Percentiles rank a stretch among this genome's conserved stretches.
phyloP scores from a whole-genome alignment of 2,113 vertebrate species.

The Hiodon tergisus region DNA sequence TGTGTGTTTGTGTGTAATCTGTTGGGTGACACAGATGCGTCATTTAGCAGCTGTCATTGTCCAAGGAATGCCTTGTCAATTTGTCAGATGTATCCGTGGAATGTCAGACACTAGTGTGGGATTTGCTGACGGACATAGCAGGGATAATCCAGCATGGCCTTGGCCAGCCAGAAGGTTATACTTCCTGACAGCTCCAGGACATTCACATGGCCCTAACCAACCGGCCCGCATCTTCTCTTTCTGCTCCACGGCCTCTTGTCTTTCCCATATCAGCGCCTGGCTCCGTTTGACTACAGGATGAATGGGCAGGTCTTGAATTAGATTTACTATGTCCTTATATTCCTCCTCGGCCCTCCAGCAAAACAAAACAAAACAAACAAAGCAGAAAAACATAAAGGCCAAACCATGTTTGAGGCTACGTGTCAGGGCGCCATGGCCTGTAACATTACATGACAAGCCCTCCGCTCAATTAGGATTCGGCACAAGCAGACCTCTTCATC shows the following conservation, averaged over 20 bases:
- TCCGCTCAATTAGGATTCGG: slow-evolving; percentile 47
- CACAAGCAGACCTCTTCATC: slow-evolving; percentile 11
- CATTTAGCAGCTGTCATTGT: slow-evolving; percentile 23
- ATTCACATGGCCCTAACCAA: neutral
- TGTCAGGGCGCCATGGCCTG: slow-evolving; percentile 10
- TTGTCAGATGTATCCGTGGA: slow-evolving; percentile 14
- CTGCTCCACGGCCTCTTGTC: neutral
- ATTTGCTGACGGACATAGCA: neutral
- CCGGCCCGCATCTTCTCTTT: neutral
- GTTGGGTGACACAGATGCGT: slow-evolving; percentile 25
- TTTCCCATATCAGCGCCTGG: neutral
- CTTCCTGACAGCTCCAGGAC: neutral
- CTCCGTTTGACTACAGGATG: neutral
- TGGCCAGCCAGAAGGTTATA: no score
- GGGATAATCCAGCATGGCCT: neutral
- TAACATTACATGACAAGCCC: slow-evolving; percentile 37
- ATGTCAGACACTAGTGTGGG: slow-evolving; percentile 18
- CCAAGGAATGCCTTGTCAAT: slow-evolving; percentile 7
- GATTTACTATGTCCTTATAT: slow-evolving; percentile 6
- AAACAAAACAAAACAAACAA: neutral
- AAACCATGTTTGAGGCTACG: neutral
- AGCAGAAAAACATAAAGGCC: neutral
- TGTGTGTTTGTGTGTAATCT: neutral
- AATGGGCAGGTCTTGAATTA: neutral
- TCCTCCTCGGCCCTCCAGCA: neutral